A percentile compares a stretch with the other conserved stretches of the same genome.
These are phyloP conservation scores for Romanogobio albipinnatus DNA, from an alignment of 2,113 vertebrate species.

Conservation along the genomic window DNA sequence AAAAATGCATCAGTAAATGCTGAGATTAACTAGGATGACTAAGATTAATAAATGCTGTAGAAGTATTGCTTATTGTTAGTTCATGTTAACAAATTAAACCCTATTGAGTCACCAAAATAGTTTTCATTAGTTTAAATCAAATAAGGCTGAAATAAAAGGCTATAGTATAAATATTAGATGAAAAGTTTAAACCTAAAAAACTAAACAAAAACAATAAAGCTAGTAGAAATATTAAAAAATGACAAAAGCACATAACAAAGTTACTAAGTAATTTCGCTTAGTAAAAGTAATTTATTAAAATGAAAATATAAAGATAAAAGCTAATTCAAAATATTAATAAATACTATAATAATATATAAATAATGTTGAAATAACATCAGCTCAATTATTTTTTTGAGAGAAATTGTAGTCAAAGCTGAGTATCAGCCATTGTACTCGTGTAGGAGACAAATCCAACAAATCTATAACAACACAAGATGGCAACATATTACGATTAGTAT, in stretches of 20 bases:
- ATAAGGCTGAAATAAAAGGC: not conserved
- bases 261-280: no score
- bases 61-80: no score
- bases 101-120: no score
- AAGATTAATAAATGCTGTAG: no score
- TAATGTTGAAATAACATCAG: not conserved
- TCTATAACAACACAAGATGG: not conserved
- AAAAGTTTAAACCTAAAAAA: not conserved
- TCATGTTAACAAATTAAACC: no score
- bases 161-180: not conserved
- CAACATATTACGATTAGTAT: not conserved
- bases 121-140: not conserved
- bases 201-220: not conserved
- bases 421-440: not conserved
- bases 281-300: not conserved
- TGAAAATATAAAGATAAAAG: not conserved
- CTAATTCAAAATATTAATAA: no score
- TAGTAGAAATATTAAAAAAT: not conserved
- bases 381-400: not conserved
- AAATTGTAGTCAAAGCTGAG: not conserved
- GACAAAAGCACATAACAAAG: not conserved
- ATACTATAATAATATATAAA: not conserved
- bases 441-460: not conserved
- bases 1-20: no score
- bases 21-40: no score